Conservation (phyloP, 2,888 invertebrate species). For the Augiades crinisus region DNA sequence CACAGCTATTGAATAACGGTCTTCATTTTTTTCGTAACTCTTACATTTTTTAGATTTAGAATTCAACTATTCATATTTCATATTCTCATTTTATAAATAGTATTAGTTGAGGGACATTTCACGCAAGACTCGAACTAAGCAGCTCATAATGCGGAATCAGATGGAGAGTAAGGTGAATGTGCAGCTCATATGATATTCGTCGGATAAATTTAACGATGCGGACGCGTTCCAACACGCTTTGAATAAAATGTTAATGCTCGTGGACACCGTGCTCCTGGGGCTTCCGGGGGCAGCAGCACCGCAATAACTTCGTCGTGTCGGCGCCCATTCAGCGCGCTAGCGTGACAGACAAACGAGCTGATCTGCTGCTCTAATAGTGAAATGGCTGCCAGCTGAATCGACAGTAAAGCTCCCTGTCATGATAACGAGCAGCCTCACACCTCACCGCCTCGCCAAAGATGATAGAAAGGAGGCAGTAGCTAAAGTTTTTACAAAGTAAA, state of each 20-base stretch:
- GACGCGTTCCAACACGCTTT: conserved; percentile 7
- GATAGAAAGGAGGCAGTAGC: not conserved
- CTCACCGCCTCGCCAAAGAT: not conserved
- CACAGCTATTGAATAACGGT: too few species aligned
- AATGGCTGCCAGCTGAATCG: conserved; percentile 5
- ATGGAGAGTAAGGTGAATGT: conserved; percentile 16
- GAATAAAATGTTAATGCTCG: conserved; percentile 24
- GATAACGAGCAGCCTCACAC: conserved; percentile 18
- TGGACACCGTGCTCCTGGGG: not conserved
- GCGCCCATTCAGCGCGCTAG: not conserved
- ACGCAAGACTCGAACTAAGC: not conserved
- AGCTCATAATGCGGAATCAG: conserved; percentile 11
- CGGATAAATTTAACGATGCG: conserved; percentile 26
- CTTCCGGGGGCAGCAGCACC: conserved; percentile 12
- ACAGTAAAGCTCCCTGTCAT: conserved; percentile 9
- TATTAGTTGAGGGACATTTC: too few species aligned
- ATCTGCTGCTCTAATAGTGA: conserved; percentile 15
- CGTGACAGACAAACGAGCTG: conserved; percentile 11
- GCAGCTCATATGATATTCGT: conserved; percentile 22
- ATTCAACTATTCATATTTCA: too few species aligned
- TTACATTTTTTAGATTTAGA: too few species aligned
- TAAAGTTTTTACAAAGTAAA: not conserved
- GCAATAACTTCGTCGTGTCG: conserved; percentile 15
- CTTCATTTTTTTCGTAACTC: too few species aligned
- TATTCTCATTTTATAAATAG: too few species aligned